Percentiles rank a stretch among this genome's conserved stretches.
These are phyloP conservation scores for Nineta flava DNA, from an alignment of 2,888 invertebrate genomes.

Conservation along the genomic window DNA sequence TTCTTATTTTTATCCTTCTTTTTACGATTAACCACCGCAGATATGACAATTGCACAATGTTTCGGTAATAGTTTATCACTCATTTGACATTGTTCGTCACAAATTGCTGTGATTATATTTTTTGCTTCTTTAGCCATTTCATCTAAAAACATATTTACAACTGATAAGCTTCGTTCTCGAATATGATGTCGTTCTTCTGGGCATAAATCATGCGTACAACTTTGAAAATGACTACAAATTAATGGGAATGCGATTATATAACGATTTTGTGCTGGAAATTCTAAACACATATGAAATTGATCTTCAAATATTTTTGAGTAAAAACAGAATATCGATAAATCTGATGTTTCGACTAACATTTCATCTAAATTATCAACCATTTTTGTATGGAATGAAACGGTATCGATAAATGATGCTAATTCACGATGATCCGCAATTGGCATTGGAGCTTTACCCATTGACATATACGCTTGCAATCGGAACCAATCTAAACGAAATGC, in stretches of 20 bases:
- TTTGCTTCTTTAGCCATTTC: slow-evolving; percentile 99
- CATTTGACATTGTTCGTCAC: slow-evolving; percentile 95
- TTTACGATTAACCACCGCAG: slow-evolving; percentile 76
- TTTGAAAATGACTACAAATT: slow-evolving; percentile 95
- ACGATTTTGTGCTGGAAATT: slow-evolving; percentile 96
- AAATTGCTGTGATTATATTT: slow-evolving; percentile 95
- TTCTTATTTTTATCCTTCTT: slow-evolving; percentile 88
- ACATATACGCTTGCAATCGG: slow-evolving; percentile 85
- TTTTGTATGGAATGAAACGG: slow-evolving; percentile 90
- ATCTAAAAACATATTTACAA: slow-evolving; percentile 94
- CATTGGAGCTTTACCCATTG: slow-evolving; percentile 64
- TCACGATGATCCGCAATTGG: slow-evolving; percentile 70
- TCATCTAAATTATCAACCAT: slow-evolving; percentile 98
- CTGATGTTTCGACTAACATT: slow-evolving; percentile 90
- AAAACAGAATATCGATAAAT: slow-evolving; percentile 94
- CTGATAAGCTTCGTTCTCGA: slow-evolving; percentile 83
- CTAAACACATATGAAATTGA: slow-evolving; percentile 96
- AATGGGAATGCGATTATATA: slow-evolving; percentile 89
- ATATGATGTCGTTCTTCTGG: slow-evolving; percentile 97
- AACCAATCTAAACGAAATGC: slow-evolving; percentile 96
- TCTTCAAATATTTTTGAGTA: slow-evolving; percentile 94
- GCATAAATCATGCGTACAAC: slow-evolving; percentile 93
- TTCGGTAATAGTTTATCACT: slow-evolving; percentile 90
- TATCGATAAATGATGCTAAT: slow-evolving; percentile 83
- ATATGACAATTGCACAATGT: slow-evolving; percentile 83